phyloP scores from a whole-genome alignment of 2,113 vertebrate genomes.

The Passer montanus region DNA sequence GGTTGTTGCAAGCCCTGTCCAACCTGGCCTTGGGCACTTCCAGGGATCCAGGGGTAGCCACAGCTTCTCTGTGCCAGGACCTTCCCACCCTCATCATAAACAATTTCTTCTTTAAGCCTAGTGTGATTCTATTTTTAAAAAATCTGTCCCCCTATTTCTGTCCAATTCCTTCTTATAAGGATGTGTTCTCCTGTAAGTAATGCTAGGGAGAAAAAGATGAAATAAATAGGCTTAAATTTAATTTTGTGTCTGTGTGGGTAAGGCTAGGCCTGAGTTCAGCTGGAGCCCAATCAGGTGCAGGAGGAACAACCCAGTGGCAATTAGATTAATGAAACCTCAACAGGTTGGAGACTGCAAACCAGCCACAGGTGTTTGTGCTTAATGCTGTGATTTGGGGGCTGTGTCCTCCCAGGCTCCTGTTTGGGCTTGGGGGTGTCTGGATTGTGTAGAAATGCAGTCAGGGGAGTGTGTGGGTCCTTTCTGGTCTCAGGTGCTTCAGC shows the following conservation, averaged over 20 bases:
- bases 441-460: accelerated
- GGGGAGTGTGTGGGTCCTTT: accelerated
- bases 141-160: background rate
- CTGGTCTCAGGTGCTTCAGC: background rate
- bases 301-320: background rate
- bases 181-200: background rate
- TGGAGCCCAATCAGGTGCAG: background rate
- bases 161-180: background rate
- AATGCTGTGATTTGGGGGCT: background rate
- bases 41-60: background rate
- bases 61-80: accelerated
- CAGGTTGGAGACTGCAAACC: background rate
- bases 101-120: background rate
- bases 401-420: background rate
- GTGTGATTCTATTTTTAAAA: background rate
- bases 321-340: background rate
- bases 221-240: background rate
- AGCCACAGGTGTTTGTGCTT: background rate
- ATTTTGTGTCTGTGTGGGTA: background rate
- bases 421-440: accelerated
- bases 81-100: background rate
- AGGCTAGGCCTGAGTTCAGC: background rate
- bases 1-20: accelerated
- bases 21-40: accelerated
- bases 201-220: accelerated